These are phyloP conservation scores for Falco punctatus DNA, from an alignment of 2,113 vertebrate species.

Conservation along the genomic window DNA sequence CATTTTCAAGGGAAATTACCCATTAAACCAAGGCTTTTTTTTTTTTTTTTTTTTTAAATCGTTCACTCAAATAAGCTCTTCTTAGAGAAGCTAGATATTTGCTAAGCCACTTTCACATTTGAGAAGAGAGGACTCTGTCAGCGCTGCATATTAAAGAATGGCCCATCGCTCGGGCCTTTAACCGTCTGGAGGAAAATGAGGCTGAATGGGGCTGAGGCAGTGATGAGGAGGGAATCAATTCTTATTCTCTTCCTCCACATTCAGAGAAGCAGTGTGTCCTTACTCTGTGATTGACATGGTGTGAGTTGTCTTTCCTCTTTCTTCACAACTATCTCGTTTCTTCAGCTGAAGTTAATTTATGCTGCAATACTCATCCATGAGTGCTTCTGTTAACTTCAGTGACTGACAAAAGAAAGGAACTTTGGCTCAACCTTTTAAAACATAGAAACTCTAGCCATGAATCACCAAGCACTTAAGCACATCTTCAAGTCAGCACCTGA, in stretches of 20 bases:
- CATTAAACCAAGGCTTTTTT: neutral
- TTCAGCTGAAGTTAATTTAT: neutral
- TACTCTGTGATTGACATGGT: neutral
- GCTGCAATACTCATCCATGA: neutral
- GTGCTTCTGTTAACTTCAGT: neutral
- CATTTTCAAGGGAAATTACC: conserved; percentile 57
- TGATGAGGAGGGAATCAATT: neutral
- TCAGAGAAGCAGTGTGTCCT: neutral
- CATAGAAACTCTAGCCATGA: neutral
- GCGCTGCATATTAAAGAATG: neutral
- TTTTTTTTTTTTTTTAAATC: neutral
- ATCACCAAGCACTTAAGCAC: neutral
- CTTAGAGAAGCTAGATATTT: conserved; percentile 8
- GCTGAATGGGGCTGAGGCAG: neutral
- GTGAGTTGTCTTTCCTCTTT: neutral
- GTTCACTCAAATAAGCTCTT: neutral
- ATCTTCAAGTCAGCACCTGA: neutral
- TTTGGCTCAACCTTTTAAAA: neutral
- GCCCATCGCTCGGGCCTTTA: neutral
- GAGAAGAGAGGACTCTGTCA: neutral
- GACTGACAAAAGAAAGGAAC: neutral
- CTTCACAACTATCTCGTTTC: neutral
- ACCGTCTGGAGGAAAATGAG: neutral
- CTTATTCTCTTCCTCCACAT: neutral
- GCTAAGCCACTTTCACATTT: neutral